Conservation (phyloP, 2,113 vertebrate species). For the Empidonax traillii region DNA sequence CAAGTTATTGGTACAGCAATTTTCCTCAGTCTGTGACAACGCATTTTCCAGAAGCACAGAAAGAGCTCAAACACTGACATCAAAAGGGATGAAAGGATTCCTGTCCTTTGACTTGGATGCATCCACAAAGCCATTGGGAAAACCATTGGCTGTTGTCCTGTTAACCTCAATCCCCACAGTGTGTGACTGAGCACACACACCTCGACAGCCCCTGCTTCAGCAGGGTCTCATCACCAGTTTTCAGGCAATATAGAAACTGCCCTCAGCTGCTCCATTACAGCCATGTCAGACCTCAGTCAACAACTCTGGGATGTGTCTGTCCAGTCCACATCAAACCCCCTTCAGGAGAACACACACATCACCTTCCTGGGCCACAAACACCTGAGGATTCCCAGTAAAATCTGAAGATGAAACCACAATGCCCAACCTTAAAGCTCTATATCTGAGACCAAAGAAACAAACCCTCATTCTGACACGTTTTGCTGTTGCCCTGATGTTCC, state of each 20-base stretch:
- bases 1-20: neutral
- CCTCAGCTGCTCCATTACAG: neutral
- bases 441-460: neutral
- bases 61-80: neutral
- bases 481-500: neutral
- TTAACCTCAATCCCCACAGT: neutral
- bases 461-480: neutral
- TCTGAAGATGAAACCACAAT: neutral
- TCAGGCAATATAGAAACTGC: neutral
- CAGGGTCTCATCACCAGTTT: neutral
- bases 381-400: neutral
- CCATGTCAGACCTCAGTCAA: rapidly evolving
- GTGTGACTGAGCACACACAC: neutral
- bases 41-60: neutral
- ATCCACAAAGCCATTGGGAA: neutral
- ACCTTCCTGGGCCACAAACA: neutral
- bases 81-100: neutral
- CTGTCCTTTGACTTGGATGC: neutral
- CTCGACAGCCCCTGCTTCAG: neutral
- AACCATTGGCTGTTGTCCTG: neutral
- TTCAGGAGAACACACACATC: neutral
- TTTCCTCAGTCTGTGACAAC: neutral
- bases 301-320: neutral
- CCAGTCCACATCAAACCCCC: rapidly evolving
- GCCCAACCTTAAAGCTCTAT: neutral